Base-by-base conservation (phyloP, 92 coral and sea anemone species). In the Desmophyllum pertusum region DNA sequence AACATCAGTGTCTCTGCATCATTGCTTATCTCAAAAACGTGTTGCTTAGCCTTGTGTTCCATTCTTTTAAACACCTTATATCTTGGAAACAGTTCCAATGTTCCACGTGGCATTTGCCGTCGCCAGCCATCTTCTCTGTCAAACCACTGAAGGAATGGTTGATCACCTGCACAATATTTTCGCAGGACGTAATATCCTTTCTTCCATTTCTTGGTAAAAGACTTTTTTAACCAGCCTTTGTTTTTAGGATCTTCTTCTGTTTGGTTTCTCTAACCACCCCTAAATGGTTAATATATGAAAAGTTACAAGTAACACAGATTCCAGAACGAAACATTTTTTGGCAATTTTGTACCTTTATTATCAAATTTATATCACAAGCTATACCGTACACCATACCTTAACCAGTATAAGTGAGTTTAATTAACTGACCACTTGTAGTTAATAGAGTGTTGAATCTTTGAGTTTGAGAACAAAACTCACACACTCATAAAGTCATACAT, bases 61-160 rank as follows among this genome's bases (percentile, higher is more conserved):
- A 86, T 81, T 51, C 92, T 88, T 51, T 97, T 97, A 39, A 91
- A 88, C 50, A 97, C 99, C 81, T 91, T 89, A 74, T 97, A 97
- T 50, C 93, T 93, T 10, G 98, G 95, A 72, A 90, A 97, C 46
- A 97, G 86, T 48, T 93, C 96, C 11, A 97, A 71, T 8, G 98
- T 90, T n/a, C 98, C 99, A 17, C 86, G 92, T 11, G 99, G 90
- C 83, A 92, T 89, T 37, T 94, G 97, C 53, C 90, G 81, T 75
- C 97, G 76, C 99, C 99, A 97, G 52, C 90, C 91, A 17, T 97
- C 99, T 70, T 94, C 98, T 77, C 86, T 97, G 23, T 97, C 99
- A 89, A 92, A 97, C 95, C 96, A 91, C 92, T 97, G 99, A 19
- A 96, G 81, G 79, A 94, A 96, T 37, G 98, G 94, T 59, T 97